A percentile compares a stretch with the other conserved stretches of the same genome.
phyloP scores from a whole-genome alignment of 2,888 invertebrate species.

The Electrophaes corylata region DNA sequence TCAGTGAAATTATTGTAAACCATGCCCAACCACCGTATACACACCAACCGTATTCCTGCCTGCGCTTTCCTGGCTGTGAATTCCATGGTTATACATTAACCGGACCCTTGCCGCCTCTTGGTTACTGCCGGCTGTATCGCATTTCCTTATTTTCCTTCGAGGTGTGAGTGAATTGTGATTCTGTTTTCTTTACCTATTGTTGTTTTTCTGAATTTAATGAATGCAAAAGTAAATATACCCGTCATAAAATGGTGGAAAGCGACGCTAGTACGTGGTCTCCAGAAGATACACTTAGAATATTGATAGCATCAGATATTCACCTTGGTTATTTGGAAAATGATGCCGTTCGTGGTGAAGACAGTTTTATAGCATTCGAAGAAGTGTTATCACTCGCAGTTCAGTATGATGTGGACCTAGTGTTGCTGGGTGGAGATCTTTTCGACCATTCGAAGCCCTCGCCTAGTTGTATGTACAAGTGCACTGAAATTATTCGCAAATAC shows the following conservation, averaged over 20 bases:
- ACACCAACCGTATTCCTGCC: no score
- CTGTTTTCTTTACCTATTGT: neutral
- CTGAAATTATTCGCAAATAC: constrained; percentile 89
- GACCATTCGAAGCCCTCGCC: constrained; percentile 97
- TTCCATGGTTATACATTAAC: no score
- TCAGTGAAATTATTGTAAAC: no score
- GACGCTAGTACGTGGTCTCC: constrained; percentile 61
- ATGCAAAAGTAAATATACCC: constrained; percentile 5
- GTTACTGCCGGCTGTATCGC: no score
- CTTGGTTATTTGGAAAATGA: constrained; percentile 96
- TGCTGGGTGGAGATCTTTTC: constrained; percentile 98
- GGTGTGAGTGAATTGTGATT: no score
- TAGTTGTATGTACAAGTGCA: constrained; percentile 88
- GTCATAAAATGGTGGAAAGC: constrained; percentile 61
- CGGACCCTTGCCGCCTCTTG: no score
- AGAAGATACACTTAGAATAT: constrained; percentile 88
- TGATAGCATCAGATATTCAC: constrained; percentile 98
- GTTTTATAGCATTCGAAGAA: constrained; percentile 97
- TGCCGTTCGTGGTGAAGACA: constrained; percentile 91
- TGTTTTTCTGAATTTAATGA: neutral
- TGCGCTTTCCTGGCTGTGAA: no score
- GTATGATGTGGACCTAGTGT: constrained; percentile 92
- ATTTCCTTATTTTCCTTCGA: no score
- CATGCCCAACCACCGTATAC: no score
- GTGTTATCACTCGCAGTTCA: constrained; percentile 91